Evolutionary conservation across 2,113 vertebrate species (phyloP), one percentile per base, ranked within the genome.

Genomic region (Peromyscus leucopus): DNA sequence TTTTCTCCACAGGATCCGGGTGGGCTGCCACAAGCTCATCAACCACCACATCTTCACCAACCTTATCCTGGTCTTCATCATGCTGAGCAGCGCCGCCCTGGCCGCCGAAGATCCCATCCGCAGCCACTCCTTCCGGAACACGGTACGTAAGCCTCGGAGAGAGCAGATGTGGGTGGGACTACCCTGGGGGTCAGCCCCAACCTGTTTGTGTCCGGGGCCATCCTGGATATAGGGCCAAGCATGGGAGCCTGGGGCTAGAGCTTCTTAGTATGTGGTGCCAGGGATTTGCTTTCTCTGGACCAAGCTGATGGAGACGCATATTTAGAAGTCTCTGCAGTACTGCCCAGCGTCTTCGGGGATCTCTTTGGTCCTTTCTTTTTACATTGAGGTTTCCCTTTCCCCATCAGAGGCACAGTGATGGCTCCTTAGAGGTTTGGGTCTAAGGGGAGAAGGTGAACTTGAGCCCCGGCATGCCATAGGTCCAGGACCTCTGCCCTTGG

Each of bases 21-120:
- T 99, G 97, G 99, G 99, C 93, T 99, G 99, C 98, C 99, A 99
- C 98, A 99, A 98, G 92, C 99, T 99, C 93, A 99, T 99, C 98
- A 99, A 99, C 98, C 99, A 99, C 93, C 99, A 99, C 98, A 99
- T 99, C 97, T 99, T 99, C 98, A 99, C 99, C 98, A 99, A 99
- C 98, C 99, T 99, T 97, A 99, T 99, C 98, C 99, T 99, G 28
- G 99, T 99, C 92, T 99, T 99, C 99, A 99, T 99, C 98, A 99
- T 99, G 99, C 99, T 99, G 97, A 99, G 99, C 99, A 99, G 99
- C 0, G 99, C 99, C 21, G 99, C 99, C 15, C 99, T 99, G 1
- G 99, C 99, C 13, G 99, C 99, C 0, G 99, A 99, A 98, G 99
- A 99, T 98, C 99, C 99, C 19, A 99, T 99, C 98, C 99, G 99